Percentiles rank a stretch among this genome's conserved stretches.
phyloP scores from a whole-genome alignment of 2,113 vertebrate genomes.

The Stigmatopora nigra region DNA sequence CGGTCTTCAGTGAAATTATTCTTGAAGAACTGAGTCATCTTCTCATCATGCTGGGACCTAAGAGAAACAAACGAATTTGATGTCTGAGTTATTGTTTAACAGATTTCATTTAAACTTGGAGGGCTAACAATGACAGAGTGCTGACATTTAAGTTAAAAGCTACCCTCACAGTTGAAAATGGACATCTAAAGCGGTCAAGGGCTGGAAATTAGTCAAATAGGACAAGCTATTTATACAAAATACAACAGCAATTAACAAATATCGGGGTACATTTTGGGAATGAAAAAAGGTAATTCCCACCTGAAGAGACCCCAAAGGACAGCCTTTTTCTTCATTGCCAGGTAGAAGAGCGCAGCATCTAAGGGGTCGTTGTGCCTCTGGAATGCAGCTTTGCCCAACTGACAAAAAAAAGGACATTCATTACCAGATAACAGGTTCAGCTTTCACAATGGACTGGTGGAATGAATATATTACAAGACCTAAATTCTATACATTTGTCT shows the following conservation, averaged over 20 bases:
- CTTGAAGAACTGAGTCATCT: slow-evolving; percentile 98
- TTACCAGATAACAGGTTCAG: not conserved
- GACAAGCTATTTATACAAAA: not conserved
- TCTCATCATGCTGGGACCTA: slow-evolving; percentile 94
- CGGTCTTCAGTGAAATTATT: slow-evolving; percentile 95
- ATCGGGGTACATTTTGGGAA: not conserved
- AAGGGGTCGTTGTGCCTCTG: slow-evolving; percentile 92
- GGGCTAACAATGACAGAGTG: too few species aligned
- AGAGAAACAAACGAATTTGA: slow-evolving; percentile 6
- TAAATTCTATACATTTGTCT: not conserved
- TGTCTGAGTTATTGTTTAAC: not conserved
- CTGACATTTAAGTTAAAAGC: too few species aligned
- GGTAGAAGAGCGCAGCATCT: slow-evolving; percentile 93
- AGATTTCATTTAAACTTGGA: too few species aligned
- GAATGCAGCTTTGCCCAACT: slow-evolving; percentile 88
- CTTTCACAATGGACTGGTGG: not conserved
- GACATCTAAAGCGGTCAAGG: too few species aligned
- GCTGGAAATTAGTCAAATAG: not conserved
- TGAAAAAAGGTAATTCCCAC: slow-evolving; percentile 47
- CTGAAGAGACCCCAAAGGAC: slow-evolving; percentile 97
- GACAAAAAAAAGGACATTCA: slow-evolving; percentile 13
- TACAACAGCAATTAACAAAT: not conserved
- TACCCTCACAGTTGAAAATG: too few species aligned
- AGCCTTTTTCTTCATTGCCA: slow-evolving; percentile 98
- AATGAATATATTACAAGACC: not conserved